These are phyloP conservation scores for Julus scandinavius DNA, from an alignment of 2,888 invertebrate species.

Conservation along the genomic window DNA sequence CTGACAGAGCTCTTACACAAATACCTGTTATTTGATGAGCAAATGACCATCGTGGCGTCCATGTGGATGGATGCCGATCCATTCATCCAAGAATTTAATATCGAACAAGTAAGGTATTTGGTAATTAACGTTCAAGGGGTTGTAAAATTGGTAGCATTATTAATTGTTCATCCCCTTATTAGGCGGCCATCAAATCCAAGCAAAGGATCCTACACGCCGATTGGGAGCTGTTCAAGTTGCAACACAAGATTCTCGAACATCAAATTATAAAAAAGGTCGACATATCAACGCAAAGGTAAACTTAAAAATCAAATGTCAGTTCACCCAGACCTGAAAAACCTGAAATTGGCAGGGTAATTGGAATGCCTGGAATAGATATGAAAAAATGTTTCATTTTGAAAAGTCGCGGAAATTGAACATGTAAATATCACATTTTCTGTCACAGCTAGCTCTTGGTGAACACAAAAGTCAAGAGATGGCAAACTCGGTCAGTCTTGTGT, in stretches of 20 bases:
- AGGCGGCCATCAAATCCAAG: conserved; percentile 67
- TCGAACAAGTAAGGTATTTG: conserved; percentile 39
- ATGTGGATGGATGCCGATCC: conserved; percentile 72
- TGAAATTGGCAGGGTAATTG: too few relatives aligned
- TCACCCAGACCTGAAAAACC: too few relatives aligned
- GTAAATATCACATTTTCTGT: too few relatives aligned
- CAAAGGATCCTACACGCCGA: conserved; percentile 68
- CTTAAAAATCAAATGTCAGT: neutral
- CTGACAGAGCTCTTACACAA: conserved; percentile 66
- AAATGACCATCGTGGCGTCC: conserved; percentile 71
- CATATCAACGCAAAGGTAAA: neutral
- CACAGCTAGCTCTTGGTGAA: too few relatives aligned
- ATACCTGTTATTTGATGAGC: conserved; percentile 71
- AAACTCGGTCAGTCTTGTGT: too few relatives aligned
- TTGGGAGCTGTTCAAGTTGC: conserved; percentile 68
- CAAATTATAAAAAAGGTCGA: conserved; percentile 60
- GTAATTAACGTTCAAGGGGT: too few relatives aligned
- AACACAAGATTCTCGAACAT: conserved; percentile 65
- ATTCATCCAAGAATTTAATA: conserved; percentile 54
- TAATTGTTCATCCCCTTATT: conserved; percentile 54
- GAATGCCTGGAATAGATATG: too few relatives aligned
- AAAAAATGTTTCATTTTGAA: too few relatives aligned
- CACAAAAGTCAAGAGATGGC: too few relatives aligned
- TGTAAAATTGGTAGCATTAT: neutral
- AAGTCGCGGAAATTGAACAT: too few relatives aligned